Conservation (phyloP, 2,888 invertebrate genomes). For the Diaprepes abbreviatus region DNA sequence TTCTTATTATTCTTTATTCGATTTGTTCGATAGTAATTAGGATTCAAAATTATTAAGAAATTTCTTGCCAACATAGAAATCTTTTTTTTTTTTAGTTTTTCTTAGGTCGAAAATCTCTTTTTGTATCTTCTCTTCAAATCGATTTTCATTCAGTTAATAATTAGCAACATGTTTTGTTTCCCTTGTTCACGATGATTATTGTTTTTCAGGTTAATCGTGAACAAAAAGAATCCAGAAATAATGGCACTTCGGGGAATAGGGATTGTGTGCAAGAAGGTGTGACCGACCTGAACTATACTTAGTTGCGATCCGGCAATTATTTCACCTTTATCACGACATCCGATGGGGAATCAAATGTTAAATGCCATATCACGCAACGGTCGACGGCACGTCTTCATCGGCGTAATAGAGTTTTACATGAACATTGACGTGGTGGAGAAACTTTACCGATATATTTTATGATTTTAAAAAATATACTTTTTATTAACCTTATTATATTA, state of each 20-base stretch:
- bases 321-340: conserved; percentile 59
- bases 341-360: conserved; percentile 57
- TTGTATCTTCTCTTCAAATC: too few species aligned
- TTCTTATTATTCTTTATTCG: too few species aligned
- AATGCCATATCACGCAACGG: conserved; percentile 58
- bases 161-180: not conserved
- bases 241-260: conserved; percentile 53
- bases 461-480: too few species aligned
- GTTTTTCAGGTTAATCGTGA: conserved; percentile 52
- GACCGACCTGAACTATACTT: conserved; percentile 53
- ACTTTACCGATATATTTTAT: too few species aligned
- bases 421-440: not conserved
- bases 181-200: conserved; percentile 48
- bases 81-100: too few species aligned
- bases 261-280: conserved; percentile 58
- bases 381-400: conserved; percentile 55
- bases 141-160: too few species aligned
- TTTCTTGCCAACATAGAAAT: too few species aligned
- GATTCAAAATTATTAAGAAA: too few species aligned
- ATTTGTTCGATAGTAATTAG: too few species aligned
- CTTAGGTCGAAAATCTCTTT: too few species aligned
- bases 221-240: conserved; percentile 52
- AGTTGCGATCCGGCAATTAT: conserved; percentile 58
- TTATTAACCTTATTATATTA: too few species aligned
- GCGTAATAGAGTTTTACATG: not conserved